Base-by-base conservation (phyloP, 2,888 invertebrate genomes). In the Amiota mariae region DNA sequence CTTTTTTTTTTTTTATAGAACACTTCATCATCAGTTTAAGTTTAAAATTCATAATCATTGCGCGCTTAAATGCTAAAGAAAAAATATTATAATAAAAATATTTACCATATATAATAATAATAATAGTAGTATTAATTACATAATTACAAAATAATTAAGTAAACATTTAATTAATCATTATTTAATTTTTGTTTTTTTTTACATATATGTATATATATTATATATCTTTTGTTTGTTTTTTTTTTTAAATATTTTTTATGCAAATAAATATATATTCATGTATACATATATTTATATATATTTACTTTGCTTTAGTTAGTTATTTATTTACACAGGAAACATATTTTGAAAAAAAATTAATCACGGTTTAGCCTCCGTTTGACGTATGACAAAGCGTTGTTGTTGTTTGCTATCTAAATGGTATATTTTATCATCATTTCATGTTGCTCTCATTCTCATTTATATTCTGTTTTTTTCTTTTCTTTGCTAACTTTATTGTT, bases 301-400 rank as follows among this genome's bases (percentile, higher is more conserved):
- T 36, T 36, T 63, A 70, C 72, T 76, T 66, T 66, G 73, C 71
- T 77, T 74, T 61, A 24, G 47, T 49, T 73, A 9, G 46, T 66
- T 67, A 71, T 76, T 76, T 73, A 74, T 20, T 56, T 76, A 73
- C 76, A 74, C 77, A 76, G 67, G 67, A 68, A 68, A 68, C 51
- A 68, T 36, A 36, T 6, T 12, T 68, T 81, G 64, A 81, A 81
- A 82, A 82, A 78, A 80, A 36, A 36, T 36, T 36, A 84, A 83
- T 83, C 82, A 83, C 83, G 81, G 82, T 80, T 81, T 83, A 83
- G 83, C 83, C 83, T 83, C 83, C 83, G 78, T 83, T 84, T 54
- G 67, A 68, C 67, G 67, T 68, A 49, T 68, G 67, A 54, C 51
- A 68, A 67, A 67, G 59, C 59, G 18, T 57, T 57, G 57, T 57